These are phyloP conservation scores for Herpailurus yagouaroundi DNA, from an alignment of 2,113 vertebrate species.

Conservation along the genomic window DNA sequence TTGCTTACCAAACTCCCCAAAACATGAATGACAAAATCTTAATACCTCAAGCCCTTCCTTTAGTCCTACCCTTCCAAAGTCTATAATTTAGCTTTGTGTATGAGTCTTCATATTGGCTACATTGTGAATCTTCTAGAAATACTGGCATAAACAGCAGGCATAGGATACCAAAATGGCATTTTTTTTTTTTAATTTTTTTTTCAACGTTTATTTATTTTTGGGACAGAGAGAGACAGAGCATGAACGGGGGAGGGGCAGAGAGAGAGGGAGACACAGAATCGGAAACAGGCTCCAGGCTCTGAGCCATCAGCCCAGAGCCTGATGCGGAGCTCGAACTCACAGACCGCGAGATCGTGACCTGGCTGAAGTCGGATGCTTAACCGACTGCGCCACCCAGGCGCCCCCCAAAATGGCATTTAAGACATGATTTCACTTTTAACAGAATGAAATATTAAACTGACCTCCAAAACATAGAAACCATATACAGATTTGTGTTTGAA, in stretches of 20 bases:
- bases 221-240: too few relatives aligned
- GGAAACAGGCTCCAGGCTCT: too few relatives aligned
- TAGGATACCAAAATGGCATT: background rate
- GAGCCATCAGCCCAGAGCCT: too few relatives aligned
- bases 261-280: too few relatives aligned
- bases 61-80: background rate
- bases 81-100: background rate
- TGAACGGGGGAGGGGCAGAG: too few relatives aligned
- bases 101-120: background rate
- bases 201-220: too few relatives aligned
- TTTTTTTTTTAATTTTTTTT: too few relatives aligned
- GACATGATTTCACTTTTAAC: background rate
- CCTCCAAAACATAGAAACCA: background rate
- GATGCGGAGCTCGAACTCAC: too few relatives aligned
- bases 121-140: background rate
- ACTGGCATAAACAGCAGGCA: background rate
- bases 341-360: too few relatives aligned
- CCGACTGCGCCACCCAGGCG: too few relatives aligned
- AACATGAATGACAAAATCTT: background rate
- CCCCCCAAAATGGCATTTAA: background rate
- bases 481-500: background rate
- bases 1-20: background rate
- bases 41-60: background rate
- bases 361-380: too few relatives aligned
- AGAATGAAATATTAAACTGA: background rate